These are phyloP conservation scores for Ectemnius continuus DNA, from an alignment of 2,888 invertebrate genomes.

Conservation along the genomic window DNA sequence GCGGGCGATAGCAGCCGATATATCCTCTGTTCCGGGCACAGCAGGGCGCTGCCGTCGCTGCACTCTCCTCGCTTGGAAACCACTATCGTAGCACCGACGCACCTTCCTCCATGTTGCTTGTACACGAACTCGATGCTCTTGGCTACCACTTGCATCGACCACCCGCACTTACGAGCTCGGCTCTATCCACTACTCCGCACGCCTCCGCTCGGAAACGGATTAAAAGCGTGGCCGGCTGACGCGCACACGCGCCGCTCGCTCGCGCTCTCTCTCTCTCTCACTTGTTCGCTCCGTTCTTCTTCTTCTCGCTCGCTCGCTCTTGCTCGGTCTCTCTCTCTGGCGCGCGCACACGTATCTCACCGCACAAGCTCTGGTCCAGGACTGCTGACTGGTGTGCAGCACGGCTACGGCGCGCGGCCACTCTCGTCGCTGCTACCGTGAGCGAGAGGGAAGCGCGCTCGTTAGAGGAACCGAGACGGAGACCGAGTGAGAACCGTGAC, in stretches of 20 bases:
- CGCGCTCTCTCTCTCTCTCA: neutral
- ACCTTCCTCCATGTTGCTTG: conserved; percentile 64
- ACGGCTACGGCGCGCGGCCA: conserved; percentile 38
- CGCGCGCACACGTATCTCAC: conserved; percentile 25
- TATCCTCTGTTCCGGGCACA: conserved; percentile 53
- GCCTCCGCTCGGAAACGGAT: conserved; percentile 13
- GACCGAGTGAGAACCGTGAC: conserved; percentile 58
- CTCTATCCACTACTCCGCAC: conserved; percentile 29
- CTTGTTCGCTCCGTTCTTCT: neutral
- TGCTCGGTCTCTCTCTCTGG: neutral
- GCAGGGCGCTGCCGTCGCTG: conserved; percentile 55
- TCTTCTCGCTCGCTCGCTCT: neutral
- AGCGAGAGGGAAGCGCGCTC: conserved; percentile 18
- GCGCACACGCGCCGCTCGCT: conserved; percentile 27
- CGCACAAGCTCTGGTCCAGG: conserved; percentile 45
- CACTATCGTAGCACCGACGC: conserved; percentile 64
- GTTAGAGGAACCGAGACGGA: neutral
- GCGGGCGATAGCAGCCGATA: conserved; percentile 51
- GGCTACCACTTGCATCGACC: conserved; percentile 53
- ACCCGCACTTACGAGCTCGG: conserved; percentile 43
- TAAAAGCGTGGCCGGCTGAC: conserved; percentile 34
- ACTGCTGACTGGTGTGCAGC: conserved; percentile 41
- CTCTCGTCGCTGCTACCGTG: conserved; percentile 40
- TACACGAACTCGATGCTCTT: conserved; percentile 44
- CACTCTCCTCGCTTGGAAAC: conserved; percentile 57